A percentile compares a stretch with the other conserved stretches of the same genome.
Conservation (phyloP, 2,113 vertebrate species). For the Marmota monax region DNA sequence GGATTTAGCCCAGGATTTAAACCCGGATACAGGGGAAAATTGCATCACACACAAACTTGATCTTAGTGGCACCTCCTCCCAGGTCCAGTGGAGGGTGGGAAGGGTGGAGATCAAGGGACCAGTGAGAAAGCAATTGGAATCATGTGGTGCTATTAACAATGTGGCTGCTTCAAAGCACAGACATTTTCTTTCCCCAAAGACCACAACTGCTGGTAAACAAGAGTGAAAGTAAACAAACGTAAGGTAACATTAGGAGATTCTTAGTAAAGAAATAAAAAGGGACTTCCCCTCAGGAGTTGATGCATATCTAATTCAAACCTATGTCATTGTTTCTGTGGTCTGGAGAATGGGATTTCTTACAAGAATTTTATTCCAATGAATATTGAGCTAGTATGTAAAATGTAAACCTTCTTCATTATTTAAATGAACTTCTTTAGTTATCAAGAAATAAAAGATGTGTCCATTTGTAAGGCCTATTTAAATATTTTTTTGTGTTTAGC, state of each 20-base stretch:
- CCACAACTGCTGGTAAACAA: neutral
- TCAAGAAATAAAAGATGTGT: slow-evolving; percentile 34
- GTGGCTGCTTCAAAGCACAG: neutral
- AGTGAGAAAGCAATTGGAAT: neutral
- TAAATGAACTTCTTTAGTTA: slow-evolving; percentile 31
- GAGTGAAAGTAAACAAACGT: neutral
- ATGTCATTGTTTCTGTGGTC: neutral
- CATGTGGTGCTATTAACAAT: neutral
- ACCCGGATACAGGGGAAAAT: neutral
- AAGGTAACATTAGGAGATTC: neutral
- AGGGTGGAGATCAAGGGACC: neutral
- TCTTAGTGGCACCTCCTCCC: neutral
- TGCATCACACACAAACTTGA: neutral
- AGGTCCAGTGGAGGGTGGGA: neutral
- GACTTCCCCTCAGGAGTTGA: neutral
- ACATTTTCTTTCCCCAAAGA: too few species aligned
- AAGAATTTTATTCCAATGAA: neutral
- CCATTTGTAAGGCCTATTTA: slow-evolving; percentile 2
- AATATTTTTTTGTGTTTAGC: neutral
- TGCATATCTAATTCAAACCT: neutral
- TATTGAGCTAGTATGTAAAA: neutral
- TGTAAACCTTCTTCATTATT: neutral
- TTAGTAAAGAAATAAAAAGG: neutral
- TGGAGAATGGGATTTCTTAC: neutral
- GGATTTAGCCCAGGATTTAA: neutral